Base-by-base conservation (phyloP, 2,797 vertebrate genomes). In the Gadopsis marmoratus region DNA sequence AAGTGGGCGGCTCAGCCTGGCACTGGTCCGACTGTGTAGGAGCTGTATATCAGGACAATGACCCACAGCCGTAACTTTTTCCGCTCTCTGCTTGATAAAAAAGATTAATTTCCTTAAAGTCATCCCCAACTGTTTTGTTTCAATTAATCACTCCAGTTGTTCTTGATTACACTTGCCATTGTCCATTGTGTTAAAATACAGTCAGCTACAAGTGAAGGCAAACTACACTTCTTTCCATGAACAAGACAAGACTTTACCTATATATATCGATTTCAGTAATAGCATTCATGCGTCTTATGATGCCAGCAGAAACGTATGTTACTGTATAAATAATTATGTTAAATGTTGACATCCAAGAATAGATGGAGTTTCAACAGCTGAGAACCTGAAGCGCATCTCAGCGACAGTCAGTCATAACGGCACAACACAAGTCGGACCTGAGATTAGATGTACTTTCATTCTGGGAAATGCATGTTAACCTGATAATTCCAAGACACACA, bases 1-100 rank as follows among this genome's bases (percentile, higher is more conserved):
- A 26, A 70, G 76, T 78, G 50, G 72, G 71, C 3, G 13, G 68
- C 17, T 67, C 19, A 13, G 31, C 33, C 45, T 71, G 59, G 54
- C 67, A 76, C 29, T 56, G 51, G 45, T 82, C 68, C 71, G 81
- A 59, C 69, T 76, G 78, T 56, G 79, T 75, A 23, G 65, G 66
- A 71, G 39, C n/a, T 41, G 23, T 2, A 41, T 0, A 1, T 59
- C 33, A 70, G 54, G n/a, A 33, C 43, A 66, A 19, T 0, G 17
- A 64, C 48, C 70, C 5, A 0, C 1, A 1, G 3, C 43, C 53
- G 37, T 43, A 71, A 12, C 7, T 26, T 61, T 35, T 29, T 59
- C 4, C 10, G 5, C 3, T 3, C 29, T 58, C 1, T 4, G 0
- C 43, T 81, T 50, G 13, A 43, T 6, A 33, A 39, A 39, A 39